phyloP scores from a whole-genome alignment of 2,797 vertebrate genomes.

The Coreius guichenoti region DNA sequence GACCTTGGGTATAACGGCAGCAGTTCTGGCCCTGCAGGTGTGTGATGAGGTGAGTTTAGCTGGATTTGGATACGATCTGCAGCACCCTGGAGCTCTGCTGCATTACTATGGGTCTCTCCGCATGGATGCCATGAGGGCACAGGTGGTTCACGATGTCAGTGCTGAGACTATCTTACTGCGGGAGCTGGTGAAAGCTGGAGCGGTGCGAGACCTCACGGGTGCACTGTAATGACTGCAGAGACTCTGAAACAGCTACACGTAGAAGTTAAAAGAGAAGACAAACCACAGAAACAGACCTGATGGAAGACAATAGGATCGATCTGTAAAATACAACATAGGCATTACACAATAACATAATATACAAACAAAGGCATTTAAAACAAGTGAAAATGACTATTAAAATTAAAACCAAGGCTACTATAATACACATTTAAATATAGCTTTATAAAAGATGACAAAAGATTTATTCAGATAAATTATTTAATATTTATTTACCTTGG shows the following conservation, averaged over 20 bases:
- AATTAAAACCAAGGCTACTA: background rate
- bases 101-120: slow-evolving; percentile 81
- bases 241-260: background rate
- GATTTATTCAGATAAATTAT: background rate
- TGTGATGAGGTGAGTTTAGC: slow-evolving; percentile 84
- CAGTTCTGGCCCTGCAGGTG: slow-evolving; percentile 81
- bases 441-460: background rate
- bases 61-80: slow-evolving; percentile 82
- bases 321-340: background rate
- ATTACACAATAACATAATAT: background rate
- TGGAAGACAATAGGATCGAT: background rate
- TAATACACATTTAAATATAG: background rate
- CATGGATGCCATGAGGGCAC: slow-evolving; percentile 77
- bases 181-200: slow-evolving; percentile 76
- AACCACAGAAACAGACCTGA: slow-evolving; percentile 5
- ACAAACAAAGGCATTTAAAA: background rate
- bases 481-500: slow-evolving; percentile 16
- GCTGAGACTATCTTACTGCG: slow-evolving; percentile 79
- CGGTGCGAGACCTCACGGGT: slow-evolving; percentile 79
- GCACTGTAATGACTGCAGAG: slow-evolving; percentile 53
- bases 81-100: slow-evolving; percentile 75
- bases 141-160: slow-evolving; percentile 81
- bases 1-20: slow-evolving; percentile 76
- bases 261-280: background rate
- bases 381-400: background rate